A percentile compares a stretch with the other conserved stretches of the same genome.
Evolutionary conservation across 2,797 vertebrate species (phyloP).

Genomic region (Sparus aurata): DNA sequence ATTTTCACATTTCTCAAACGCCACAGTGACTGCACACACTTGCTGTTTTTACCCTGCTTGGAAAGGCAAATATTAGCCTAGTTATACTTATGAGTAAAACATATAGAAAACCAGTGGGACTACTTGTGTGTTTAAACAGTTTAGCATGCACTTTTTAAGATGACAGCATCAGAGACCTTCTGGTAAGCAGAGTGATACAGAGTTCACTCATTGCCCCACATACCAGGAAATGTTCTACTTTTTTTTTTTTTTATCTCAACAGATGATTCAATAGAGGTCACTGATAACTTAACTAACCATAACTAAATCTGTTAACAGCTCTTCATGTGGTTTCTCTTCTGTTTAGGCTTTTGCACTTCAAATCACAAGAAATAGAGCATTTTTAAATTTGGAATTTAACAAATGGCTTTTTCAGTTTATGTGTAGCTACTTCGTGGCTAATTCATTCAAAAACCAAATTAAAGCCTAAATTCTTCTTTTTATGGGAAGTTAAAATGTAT

Average conservation of each 20-base stretch:
- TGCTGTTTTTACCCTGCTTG: neutral
- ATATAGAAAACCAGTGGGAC: conserved; percentile 19
- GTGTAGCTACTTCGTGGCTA: conserved; percentile 21
- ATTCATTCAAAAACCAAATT: neutral
- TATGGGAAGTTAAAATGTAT: neutral
- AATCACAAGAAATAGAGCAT: neutral
- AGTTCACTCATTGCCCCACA: neutral
- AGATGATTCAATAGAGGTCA: conserved; percentile 3
- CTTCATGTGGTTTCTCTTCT: conserved; percentile 4
- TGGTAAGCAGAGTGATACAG: neutral
- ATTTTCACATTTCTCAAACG: conserved; percentile 51
- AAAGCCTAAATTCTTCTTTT: neutral
- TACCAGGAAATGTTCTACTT: conserved; percentile 15
- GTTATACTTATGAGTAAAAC: conserved; percentile 28
- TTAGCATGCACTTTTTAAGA: conserved; percentile 2
- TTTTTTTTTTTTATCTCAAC: conserved; percentile 4
- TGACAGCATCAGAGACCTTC: conserved; percentile 3
- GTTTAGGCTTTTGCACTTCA: conserved; percentile 16
- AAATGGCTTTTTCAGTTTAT: conserved; percentile 32
- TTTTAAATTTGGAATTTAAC: conserved; percentile 13
- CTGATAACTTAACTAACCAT: conserved; percentile 3
- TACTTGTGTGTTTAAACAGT: conserved; percentile 16
- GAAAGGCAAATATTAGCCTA: conserved; percentile 42
- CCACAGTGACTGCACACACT: conserved; percentile 9
- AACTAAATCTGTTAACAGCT: neutral